These are phyloP conservation scores for Apotomis capreana DNA, from an alignment of 2,888 invertebrate genomes.

Conservation along the genomic window DNA sequence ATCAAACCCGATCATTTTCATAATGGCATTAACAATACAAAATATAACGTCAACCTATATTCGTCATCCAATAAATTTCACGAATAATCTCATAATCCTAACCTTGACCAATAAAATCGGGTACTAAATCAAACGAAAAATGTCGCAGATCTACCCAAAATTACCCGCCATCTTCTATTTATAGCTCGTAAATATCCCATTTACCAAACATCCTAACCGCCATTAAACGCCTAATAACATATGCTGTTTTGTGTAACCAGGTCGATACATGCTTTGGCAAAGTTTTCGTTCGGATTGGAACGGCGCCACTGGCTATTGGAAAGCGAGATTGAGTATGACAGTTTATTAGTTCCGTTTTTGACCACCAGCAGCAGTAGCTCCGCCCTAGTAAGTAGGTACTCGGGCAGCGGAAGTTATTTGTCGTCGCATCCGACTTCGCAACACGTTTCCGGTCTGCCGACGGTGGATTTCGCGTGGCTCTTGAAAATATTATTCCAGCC, in stretches of 20 bases:
- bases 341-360: slow-evolving; percentile 24
- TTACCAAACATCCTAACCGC: neutral
- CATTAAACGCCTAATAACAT: neutral
- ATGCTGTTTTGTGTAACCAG: neutral
- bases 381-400: slow-evolving; percentile 31
- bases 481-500: slow-evolving; percentile 47
- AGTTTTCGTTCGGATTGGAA: neutral
- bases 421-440: slow-evolving; percentile 49
- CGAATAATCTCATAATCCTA: slow-evolving; percentile 17
- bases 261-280: neutral
- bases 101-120: slow-evolving; percentile 25
- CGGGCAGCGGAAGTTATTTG: slow-evolving; percentile 51
- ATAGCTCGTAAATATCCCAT: neutral
- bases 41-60: too few species aligned
- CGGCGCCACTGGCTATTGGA: slow-evolving; percentile 9
- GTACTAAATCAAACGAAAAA: slow-evolving; percentile 30
- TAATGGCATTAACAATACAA: too few species aligned
- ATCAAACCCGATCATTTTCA: too few species aligned
- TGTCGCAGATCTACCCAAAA: slow-evolving; percentile 21
- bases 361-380: slow-evolving; percentile 9
- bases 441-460: slow-evolving; percentile 47
- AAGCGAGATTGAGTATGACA: neutral
- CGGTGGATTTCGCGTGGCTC: slow-evolving; percentile 46
- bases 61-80: slow-evolving; percentile 5
- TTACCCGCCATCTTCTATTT: slow-evolving; percentile 22